phyloP scores from a whole-genome alignment of 92 coral and sea anemone genomes.

The Porites evermanni region DNA sequence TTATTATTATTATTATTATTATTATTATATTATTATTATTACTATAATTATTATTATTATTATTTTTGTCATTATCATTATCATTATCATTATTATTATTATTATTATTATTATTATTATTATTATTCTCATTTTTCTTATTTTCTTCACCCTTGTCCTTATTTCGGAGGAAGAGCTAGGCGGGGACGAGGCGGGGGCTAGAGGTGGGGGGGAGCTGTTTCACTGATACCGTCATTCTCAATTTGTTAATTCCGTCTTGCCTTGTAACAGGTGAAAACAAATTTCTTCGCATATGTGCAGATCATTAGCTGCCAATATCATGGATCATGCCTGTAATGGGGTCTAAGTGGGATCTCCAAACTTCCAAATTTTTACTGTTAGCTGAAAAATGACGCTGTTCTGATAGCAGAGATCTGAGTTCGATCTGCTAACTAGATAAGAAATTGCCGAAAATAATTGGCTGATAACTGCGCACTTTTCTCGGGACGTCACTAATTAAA shows the following conservation, averaged over 20 bases:
- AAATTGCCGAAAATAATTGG: slow-evolving; percentile 1
- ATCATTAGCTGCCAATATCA: not conserved
- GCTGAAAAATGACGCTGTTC: slow-evolving; percentile 6
- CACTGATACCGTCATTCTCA: not conserved
- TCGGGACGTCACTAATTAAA: slow-evolving; percentile 3
- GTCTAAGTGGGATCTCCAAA: not conserved
- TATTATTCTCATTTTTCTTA: not conserved
- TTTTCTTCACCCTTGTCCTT: not conserved
- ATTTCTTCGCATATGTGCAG: slow-evolving; percentile 7
- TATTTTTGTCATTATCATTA: too few species aligned
- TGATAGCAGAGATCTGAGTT: not conserved
- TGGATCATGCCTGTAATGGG: slow-evolving; percentile 1
- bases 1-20: not conserved
- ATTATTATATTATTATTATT: not conserved
- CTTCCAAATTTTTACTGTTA: not conserved
- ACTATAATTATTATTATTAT: too few species aligned
- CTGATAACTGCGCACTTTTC: slow-evolving; percentile 9
- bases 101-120: too few species aligned
- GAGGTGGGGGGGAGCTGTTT: not conserved
- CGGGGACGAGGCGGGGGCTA: too few species aligned
- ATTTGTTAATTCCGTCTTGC: slow-evolving; percentile 2
- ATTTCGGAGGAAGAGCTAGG: not conserved
- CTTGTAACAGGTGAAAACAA: slow-evolving; percentile 4
- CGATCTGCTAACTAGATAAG: not conserved
- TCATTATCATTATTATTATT: too few species aligned